These are phyloP conservation scores for Limulus polyphemus DNA, from an alignment of 2,888 invertebrate genomes.

Conservation along the genomic window DNA sequence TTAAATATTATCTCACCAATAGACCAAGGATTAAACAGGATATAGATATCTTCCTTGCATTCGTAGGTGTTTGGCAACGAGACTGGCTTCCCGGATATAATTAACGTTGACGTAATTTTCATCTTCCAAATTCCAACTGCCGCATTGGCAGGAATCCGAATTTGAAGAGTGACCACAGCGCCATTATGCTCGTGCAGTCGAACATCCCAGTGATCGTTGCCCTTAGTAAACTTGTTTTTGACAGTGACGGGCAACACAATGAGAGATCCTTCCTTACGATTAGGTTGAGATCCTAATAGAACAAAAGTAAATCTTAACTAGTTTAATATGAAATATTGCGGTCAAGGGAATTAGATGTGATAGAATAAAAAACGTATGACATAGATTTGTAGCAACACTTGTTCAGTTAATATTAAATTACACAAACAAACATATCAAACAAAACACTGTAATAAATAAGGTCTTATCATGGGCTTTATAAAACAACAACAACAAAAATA, in stretches of 20 bases:
- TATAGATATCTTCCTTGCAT: conserved; percentile 56
- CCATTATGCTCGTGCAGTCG: conserved; percentile 36
- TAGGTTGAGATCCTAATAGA: conserved; percentile 48
- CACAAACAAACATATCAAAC: too few species aligned
- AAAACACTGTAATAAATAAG: too few species aligned
- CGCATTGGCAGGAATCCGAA: conserved; percentile 57
- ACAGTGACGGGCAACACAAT: conserved; percentile 48
- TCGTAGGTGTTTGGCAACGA: conserved; percentile 43
- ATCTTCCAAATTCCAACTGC: conserved; percentile 70
- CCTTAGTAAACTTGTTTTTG: conserved; percentile 41
- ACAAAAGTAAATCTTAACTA: conserved; percentile 2
- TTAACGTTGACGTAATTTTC: conserved; percentile 48
- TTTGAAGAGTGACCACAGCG: conserved; percentile 32
- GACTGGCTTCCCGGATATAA: conserved; percentile 30
- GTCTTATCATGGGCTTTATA: too few species aligned
- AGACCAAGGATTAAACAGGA: conserved; percentile 87
- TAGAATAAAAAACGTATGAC: too few species aligned
- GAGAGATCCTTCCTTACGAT: conserved; percentile 51
- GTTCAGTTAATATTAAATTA: too few species aligned
- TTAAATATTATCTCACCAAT: conserved; percentile 44
- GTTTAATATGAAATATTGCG: too few species aligned
- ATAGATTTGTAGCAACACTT: too few species aligned
- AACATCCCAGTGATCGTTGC: conserved; percentile 49
- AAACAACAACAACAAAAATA: too few species aligned
- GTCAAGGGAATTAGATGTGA: too few species aligned